Evolutionary conservation across 2,888 invertebrate genomes (phyloP).

Genomic region (Leptopterna dolabrata): DNA sequence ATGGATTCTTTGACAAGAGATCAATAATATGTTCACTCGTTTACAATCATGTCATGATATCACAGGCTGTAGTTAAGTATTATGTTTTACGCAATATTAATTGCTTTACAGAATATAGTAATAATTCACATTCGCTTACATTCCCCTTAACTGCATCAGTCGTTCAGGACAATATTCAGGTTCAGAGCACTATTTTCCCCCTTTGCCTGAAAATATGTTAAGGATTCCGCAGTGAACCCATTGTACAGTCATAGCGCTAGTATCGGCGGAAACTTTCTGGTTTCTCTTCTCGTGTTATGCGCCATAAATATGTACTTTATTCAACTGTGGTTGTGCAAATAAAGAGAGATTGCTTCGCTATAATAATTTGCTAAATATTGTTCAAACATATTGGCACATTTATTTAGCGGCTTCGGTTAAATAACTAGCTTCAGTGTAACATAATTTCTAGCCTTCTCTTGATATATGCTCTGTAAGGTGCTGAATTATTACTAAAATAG

Average conservation of each 20-base stretch:
- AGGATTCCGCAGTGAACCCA: neutral
- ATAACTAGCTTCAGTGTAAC: conserved; percentile 5
- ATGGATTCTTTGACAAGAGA: neutral
- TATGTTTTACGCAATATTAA: neutral
- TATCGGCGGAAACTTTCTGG: neutral
- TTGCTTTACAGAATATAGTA: neutral
- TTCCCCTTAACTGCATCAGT: neutral
- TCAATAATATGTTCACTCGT: neutral
- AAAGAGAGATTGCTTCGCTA: conserved; percentile 17
- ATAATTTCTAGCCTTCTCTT: conserved; percentile 9
- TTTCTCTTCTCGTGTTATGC: neutral
- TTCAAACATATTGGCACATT: conserved; percentile 13
- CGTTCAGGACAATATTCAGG: neutral
- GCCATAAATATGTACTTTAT: neutral
- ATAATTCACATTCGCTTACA: neutral
- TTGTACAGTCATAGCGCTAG: neutral
- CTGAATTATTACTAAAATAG: conserved; percentile 17
- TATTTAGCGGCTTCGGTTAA: conserved; percentile 12
- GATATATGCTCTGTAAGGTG: conserved; percentile 16
- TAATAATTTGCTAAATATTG: conserved; percentile 12
- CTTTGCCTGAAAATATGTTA: neutral
- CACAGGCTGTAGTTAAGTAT: neutral
- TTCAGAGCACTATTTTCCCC: neutral
- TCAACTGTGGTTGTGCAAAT: conserved; percentile 32
- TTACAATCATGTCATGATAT: neutral